phyloP scores from a whole-genome alignment of 2,797 vertebrate genomes.

The Arnoldichthys spilopterus region DNA sequence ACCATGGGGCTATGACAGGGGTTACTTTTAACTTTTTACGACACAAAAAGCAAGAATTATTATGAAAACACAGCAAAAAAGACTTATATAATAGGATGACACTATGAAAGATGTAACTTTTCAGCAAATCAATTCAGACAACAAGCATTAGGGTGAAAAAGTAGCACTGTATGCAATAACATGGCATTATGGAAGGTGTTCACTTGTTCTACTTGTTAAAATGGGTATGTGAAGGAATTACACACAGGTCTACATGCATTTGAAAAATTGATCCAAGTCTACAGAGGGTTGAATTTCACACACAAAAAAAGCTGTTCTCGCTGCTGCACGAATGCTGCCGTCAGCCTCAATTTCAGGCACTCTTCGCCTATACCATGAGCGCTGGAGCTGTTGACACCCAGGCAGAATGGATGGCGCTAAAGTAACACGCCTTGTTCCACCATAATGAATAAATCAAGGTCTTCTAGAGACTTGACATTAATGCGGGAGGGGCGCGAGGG shows the following conservation, averaged over 20 bases:
- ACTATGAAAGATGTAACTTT: not conserved
- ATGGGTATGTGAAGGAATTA: not conserved
- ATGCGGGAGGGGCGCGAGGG: constrained; percentile 10
- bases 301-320: not conserved
- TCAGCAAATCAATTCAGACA: not conserved
- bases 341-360: constrained; percentile 11
- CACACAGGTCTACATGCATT: not conserved
- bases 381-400: constrained; percentile 18
- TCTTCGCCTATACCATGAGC: constrained; percentile 10
- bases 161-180: not conserved
- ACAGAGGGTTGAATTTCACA: constrained; percentile 13
- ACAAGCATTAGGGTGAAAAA: not conserved
- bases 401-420: constrained; percentile 39
- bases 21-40: not conserved
- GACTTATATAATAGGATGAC: not conserved
- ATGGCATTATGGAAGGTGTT: not conserved
- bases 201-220: not conserved
- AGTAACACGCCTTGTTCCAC: constrained; percentile 22
- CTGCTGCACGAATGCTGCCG: not conserved
- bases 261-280: not conserved
- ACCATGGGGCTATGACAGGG: not conserved
- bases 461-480: constrained; percentile 33
- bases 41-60: not conserved
- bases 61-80: not conserved
- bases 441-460: constrained; percentile 47